phyloP scores from a whole-genome alignment of 2,797 vertebrate genomes.

The Lateolabrax maculatus region DNA sequence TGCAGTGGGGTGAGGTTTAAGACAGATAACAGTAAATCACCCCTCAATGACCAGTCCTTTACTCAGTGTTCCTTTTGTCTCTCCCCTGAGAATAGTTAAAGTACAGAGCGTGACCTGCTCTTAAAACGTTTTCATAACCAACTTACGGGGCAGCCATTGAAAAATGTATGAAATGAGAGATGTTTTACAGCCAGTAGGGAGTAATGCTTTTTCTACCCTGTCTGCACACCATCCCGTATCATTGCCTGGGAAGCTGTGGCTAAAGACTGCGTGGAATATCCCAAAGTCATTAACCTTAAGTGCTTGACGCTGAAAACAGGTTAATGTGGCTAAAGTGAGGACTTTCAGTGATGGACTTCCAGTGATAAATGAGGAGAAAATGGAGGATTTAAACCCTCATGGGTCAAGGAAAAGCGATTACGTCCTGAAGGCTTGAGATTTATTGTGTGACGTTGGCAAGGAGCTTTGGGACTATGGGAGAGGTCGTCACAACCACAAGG shows the following conservation, averaged over 20 bases:
- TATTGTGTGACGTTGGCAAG: slow-evolving; percentile 12
- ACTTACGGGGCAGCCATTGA: slow-evolving; percentile 20
- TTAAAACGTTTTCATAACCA: slow-evolving; percentile 54
- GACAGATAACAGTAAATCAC: slow-evolving; percentile 49
- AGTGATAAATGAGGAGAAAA: slow-evolving; percentile 44
- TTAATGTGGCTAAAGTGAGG: slow-evolving; percentile 41
- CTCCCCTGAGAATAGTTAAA: slow-evolving; percentile 22
- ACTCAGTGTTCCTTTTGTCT: slow-evolving; percentile 13
- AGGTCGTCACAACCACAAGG: slow-evolving; percentile 9
- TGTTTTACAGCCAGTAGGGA: slow-evolving; percentile 32
- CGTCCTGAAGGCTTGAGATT: slow-evolving; percentile 35
- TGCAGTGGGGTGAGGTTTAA: slow-evolving; percentile 27
- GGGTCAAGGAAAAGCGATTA: slow-evolving; percentile 43
- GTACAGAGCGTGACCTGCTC: slow-evolving; percentile 37
- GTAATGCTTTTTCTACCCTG: slow-evolving; percentile 8
- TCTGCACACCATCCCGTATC: slow-evolving; percentile 12
- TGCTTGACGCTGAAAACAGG: slow-evolving; percentile 30
- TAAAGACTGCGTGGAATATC: slow-evolving; percentile 16
- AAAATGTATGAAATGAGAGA: background rate
- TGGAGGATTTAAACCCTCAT: slow-evolving; percentile 31
- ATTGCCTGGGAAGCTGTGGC: background rate
- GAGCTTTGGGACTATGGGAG: slow-evolving; percentile 19
- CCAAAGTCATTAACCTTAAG: slow-evolving; percentile 38
- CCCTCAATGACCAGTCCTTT: slow-evolving; percentile 27
- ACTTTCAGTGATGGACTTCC: slow-evolving; percentile 25